A percentile compares a stretch with the other conserved stretches of the same genome.
phyloP scores from a whole-genome alignment of 2,797 vertebrate genomes.

The Macrochelys suwanniensis region DNA sequence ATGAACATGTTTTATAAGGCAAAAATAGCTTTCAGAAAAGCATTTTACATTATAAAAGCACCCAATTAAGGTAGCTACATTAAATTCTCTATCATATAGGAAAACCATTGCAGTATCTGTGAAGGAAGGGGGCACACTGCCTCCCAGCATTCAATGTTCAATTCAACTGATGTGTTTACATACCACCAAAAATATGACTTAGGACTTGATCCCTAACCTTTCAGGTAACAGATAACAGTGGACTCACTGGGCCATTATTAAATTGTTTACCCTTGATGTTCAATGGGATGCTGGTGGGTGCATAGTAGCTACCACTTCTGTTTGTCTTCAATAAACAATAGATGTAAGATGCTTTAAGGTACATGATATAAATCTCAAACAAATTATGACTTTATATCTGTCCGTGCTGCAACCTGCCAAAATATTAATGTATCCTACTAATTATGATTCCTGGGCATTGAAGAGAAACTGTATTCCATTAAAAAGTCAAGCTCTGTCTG shows the following conservation, averaged over 20 bases:
- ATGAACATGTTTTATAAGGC: background rate
- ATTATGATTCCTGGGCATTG: background rate
- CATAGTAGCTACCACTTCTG: background rate
- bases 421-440: constrained; percentile 29
- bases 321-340: background rate
- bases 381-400: constrained; percentile 20
- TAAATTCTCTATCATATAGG: background rate
- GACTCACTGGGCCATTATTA: background rate
- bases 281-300: background rate
- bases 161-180: background rate
- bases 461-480: constrained; percentile 14
- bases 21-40: background rate
- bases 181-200: background rate
- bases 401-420: constrained; percentile 29
- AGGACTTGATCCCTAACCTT: background rate
- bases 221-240: background rate
- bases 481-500: background rate
- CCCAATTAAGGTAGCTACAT: background rate
- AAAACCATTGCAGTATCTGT: background rate
- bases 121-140: background rate
- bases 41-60: background rate
- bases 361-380: background rate
- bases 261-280: background rate
- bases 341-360: constrained; percentile 4
- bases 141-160: background rate